These are phyloP conservation scores for Diadumene lineata DNA, from an alignment of 92 coral and sea anemone genomes.

Conservation along the genomic window DNA sequence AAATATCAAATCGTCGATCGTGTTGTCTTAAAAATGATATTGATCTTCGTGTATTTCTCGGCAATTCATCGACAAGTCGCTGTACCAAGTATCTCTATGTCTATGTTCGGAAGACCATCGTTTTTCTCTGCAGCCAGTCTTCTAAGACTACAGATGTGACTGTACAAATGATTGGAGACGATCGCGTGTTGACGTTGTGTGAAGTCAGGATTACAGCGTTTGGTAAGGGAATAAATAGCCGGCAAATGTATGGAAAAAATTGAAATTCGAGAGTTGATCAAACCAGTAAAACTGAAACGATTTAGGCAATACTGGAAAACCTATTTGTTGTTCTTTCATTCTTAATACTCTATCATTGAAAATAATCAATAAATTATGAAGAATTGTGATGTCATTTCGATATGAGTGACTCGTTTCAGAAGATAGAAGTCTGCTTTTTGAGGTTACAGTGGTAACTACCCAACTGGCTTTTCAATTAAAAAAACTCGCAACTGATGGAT, in stretches of 20 bases:
- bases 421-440: no score
- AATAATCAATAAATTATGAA: no score
- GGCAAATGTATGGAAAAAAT: no score
- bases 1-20: slow-evolving; percentile 7
- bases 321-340: no score
- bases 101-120: not conserved
- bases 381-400: no score
- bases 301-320: no score
- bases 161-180: not conserved
- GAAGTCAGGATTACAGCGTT: slow-evolving; percentile 19
- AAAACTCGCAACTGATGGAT: no score
- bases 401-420: no score
- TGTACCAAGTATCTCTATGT: slow-evolving; percentile 1
- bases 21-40: slow-evolving; percentile 8
- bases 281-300: no score
- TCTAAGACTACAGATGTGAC: slow-evolving; percentile 7
- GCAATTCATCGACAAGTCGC: not conserved
- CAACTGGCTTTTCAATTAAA: no score
- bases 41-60: slow-evolving; percentile 1
- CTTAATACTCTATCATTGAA: no score
- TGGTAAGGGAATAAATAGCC: slow-evolving; percentile 3
- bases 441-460: no score
- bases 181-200: slow-evolving; percentile 7
- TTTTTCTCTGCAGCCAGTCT: slow-evolving; percentile 17
- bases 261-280: not conserved